Percentiles rank a stretch among this genome's conserved stretches.
Conservation (phyloP, 1,140 invertebrate genomes). For the Rhynchophorus ferrugineus region DNA sequence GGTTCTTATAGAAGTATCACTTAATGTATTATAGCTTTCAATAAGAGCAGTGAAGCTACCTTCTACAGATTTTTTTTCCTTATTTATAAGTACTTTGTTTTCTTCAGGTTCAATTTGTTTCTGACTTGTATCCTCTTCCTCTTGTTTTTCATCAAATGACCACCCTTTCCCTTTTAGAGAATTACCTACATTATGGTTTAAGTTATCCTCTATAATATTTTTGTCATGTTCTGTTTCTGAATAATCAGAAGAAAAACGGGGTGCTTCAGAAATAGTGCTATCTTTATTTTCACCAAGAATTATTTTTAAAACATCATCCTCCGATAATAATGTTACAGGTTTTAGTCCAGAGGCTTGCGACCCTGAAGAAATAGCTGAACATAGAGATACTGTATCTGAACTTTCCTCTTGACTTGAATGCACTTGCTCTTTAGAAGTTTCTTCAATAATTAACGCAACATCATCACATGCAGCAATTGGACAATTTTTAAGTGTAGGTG, state of each 20-base stretch:
- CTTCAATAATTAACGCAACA: constrained; percentile 33
- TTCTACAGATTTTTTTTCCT: constrained; percentile 38
- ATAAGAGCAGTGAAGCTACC: constrained; percentile 47
- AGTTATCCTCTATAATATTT: constrained; percentile 23
- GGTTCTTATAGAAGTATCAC: constrained; percentile 45
- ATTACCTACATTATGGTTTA: constrained; percentile 48
- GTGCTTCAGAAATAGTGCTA: background rate
- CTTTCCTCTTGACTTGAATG: constrained; percentile 23
- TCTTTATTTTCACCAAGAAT: constrained; percentile 46
- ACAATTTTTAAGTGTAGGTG: constrained; percentile 63
- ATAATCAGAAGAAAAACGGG: constrained; percentile 9
- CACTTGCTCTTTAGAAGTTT: constrained; percentile 1
- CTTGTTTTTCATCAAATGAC: constrained; percentile 52
- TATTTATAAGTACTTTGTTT: background rate
- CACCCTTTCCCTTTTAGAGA: constrained; percentile 59
- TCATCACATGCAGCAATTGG: constrained; percentile 46
- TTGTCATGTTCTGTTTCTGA: constrained; percentile 21
- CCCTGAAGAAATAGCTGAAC: constrained; percentile 31
- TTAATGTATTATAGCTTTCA: constrained; percentile 47
- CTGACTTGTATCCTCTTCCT: constrained; percentile 4
- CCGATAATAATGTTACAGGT: constrained; percentile 45
- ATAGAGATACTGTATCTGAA: constrained; percentile 35
- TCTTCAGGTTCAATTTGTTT: constrained; percentile 17
- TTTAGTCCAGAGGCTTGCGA: constrained; percentile 45
- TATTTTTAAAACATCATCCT: constrained; percentile 59